These are phyloP conservation scores for zebrafish (Danio rerio) DNA, from an alignment of 2,113 vertebrate genomes.

Conservation along the genomic window DNA sequence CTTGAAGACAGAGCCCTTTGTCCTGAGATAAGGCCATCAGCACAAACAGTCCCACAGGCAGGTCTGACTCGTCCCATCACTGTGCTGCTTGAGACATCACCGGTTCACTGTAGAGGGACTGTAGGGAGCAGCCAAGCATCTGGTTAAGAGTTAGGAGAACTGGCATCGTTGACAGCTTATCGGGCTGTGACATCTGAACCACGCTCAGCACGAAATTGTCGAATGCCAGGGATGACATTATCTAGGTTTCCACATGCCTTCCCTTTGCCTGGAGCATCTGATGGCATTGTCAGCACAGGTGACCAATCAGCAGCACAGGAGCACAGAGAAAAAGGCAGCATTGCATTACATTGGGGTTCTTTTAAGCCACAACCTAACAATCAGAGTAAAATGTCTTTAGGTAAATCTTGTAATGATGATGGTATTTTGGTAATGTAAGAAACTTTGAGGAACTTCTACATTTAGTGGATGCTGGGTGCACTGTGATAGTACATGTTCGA, in stretches of 20 bases:
- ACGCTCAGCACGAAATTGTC: slow-evolving; percentile 21
- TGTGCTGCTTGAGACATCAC: slow-evolving; percentile 30
- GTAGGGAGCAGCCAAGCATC: slow-evolving; percentile 13
- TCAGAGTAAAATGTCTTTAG: background rate
- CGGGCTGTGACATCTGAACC: slow-evolving; percentile 49
- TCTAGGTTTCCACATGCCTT: slow-evolving; percentile 42
- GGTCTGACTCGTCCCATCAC: slow-evolving; percentile 22
- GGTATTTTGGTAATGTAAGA: too few relatives aligned
- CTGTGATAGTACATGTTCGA: too few relatives aligned
- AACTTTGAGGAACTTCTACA: too few relatives aligned
- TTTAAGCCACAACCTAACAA: background rate
- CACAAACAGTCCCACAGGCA: slow-evolving; percentile 14
- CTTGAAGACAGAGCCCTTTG: slow-evolving; percentile 32
- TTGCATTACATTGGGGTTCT: background rate
- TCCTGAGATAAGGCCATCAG: slow-evolving; percentile 54
- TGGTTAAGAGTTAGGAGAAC: slow-evolving; percentile 22
- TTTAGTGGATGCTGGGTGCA: too few relatives aligned
- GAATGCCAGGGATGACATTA: slow-evolving; percentile 57
- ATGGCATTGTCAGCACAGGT: slow-evolving; percentile 34
- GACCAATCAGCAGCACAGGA: slow-evolving; percentile 1
- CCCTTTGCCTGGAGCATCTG: slow-evolving; percentile 23
- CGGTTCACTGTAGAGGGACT: background rate
- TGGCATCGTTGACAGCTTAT: slow-evolving; percentile 56
- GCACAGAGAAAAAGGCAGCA: background rate
- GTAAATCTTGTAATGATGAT: background rate